Evolutionary conservation across 1,140 invertebrate genomes (phyloP).

Genomic region (Lethocerus indicus): DNA sequence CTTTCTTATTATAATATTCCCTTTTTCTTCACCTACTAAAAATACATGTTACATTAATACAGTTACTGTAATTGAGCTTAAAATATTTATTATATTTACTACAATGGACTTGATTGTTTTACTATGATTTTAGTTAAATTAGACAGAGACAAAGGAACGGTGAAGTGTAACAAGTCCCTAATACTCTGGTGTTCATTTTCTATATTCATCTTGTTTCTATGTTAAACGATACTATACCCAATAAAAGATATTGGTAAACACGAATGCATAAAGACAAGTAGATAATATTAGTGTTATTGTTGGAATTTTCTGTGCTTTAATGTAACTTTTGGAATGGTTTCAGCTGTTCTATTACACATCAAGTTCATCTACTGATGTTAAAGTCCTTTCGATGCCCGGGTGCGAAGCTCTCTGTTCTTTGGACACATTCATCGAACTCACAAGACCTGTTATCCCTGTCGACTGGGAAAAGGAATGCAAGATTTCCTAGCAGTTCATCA

Average conservation of each 20-base stretch:
- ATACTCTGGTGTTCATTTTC: too few species aligned
- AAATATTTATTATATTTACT: too few species aligned
- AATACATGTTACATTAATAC: too few species aligned
- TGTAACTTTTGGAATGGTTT: background rate
- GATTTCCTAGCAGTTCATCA: background rate
- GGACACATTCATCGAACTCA: background rate
- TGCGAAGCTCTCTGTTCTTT: constrained; percentile 1
- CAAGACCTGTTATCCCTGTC: constrained; percentile 1
- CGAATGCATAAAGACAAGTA: background rate
- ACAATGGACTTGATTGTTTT: too few species aligned
- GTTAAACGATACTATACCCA: too few species aligned
- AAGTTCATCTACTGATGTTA: background rate
- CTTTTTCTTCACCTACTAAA: too few species aligned
- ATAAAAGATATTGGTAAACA: background rate
- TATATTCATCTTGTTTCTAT: too few species aligned
- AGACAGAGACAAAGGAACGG: too few species aligned
- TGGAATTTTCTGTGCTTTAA: background rate
- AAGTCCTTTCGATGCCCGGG: background rate
- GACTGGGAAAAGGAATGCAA: constrained; percentile 8
- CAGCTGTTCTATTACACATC: constrained; percentile 2
- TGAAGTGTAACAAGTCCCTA: too few species aligned
- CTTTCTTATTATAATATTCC: too few species aligned
- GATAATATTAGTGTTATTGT: background rate
- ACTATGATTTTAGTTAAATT: too few species aligned
- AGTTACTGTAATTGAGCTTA: too few species aligned